These are phyloP conservation scores for Lycia hirtaria DNA, from an alignment of 2,888 invertebrate genomes.

Conservation along the genomic window DNA sequence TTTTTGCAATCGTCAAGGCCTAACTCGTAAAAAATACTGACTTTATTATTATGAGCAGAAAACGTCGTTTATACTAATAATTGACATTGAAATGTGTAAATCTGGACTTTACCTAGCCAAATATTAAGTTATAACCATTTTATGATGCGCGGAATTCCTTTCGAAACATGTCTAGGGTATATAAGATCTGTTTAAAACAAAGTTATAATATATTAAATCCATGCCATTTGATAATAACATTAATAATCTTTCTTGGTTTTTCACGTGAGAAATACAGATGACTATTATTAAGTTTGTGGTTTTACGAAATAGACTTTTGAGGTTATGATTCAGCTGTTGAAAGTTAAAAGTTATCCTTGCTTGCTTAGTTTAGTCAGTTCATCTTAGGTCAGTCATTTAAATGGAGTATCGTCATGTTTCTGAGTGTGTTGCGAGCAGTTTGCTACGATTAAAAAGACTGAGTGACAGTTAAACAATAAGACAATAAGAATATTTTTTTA, in stretches of 20 bases:
- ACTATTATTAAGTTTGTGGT: background rate
- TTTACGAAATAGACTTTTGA: background rate
- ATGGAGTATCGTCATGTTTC: too few species aligned
- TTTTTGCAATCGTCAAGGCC: background rate
- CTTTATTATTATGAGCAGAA: background rate
- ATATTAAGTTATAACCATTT: conserved; percentile 13
- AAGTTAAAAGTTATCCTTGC: background rate
- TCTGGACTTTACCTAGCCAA: background rate
- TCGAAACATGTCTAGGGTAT: conserved; percentile 1
- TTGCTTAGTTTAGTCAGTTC: too few species aligned
- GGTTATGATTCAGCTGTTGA: conserved; percentile 1
- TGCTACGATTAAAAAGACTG: too few species aligned
- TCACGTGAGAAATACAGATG: conserved; percentile 8
- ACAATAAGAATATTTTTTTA: too few species aligned
- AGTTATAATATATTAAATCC: conserved; percentile 2
- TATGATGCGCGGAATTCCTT: conserved; percentile 8
- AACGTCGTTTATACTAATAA: background rate
- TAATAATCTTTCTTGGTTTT: background rate
- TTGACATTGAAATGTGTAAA: background rate
- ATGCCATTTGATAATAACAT: conserved; percentile 17
- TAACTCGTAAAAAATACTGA: background rate
- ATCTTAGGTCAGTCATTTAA: too few species aligned
- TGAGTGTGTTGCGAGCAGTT: too few species aligned
- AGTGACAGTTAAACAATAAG: too few species aligned
- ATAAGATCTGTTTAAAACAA: background rate